Evolutionary conservation across 1,140 invertebrate species (phyloP).

Genomic region (Drosophila repleta): DNA sequence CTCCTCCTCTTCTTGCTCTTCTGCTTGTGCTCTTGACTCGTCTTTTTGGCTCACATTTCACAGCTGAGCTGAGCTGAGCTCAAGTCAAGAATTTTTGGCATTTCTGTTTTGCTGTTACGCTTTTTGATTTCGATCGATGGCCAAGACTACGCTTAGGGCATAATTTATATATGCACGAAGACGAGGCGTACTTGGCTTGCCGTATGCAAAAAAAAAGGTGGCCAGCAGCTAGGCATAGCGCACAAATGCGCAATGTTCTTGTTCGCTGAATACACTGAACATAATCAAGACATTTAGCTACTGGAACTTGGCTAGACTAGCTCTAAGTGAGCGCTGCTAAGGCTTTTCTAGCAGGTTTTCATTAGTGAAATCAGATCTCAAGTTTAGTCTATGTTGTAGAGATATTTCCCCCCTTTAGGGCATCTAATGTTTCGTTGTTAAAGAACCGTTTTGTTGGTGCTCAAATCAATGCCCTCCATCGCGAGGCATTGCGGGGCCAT

Average conservation of each 20-base stretch:
- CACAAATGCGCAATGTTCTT: conserved; percentile 74
- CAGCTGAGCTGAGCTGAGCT: conserved; percentile 60
- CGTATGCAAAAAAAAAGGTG: conserved; percentile 56
- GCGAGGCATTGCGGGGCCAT: conserved; percentile 31
- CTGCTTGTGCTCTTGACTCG: conserved; percentile 12
- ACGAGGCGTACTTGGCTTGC: conserved; percentile 17
- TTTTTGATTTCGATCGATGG: conserved; percentile 79
- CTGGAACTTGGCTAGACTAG: not conserved
- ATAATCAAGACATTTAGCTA: conserved; percentile 6
- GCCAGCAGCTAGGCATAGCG: conserved; percentile 65
- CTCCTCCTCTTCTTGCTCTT: conserved; percentile 2
- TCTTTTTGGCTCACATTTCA: conserved; percentile 54
- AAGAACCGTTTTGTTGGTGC: conserved; percentile 8
- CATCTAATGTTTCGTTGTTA: conserved; percentile 14
- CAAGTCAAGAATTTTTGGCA: conserved; percentile 68
- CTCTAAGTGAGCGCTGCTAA: too few relatives aligned
- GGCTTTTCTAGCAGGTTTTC: too few relatives aligned
- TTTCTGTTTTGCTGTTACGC: conserved; percentile 75
- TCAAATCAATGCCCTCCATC: conserved; percentile 38
- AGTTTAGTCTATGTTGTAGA: not conserved
- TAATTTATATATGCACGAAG: conserved; percentile 5
- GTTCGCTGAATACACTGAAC: conserved; percentile 13
- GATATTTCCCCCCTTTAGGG: not conserved
- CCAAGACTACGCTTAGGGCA: conserved; percentile 51
- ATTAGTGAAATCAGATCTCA: too few relatives aligned